phyloP scores from a whole-genome alignment of 1,140 invertebrate species.

The Euschistus heros region DNA sequence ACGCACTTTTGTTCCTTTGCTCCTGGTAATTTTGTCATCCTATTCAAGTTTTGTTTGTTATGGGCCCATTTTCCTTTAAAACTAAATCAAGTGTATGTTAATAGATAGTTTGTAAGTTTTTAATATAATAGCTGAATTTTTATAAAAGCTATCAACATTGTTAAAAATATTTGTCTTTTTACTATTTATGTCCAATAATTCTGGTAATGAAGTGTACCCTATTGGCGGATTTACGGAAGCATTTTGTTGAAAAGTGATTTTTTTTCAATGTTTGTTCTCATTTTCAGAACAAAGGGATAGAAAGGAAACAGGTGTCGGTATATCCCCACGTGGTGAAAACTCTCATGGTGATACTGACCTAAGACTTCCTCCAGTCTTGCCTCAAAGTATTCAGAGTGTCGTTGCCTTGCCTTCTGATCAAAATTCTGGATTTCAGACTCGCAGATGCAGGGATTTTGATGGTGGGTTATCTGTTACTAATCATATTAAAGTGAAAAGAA shows the following conservation, averaged over 20 bases:
- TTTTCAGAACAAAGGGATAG: slow-evolving; percentile 29
- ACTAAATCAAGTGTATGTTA: too few relatives aligned
- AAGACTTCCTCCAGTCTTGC: slow-evolving; percentile 38
- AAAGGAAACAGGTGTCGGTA: slow-evolving; percentile 14
- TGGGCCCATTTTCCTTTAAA: too few relatives aligned
- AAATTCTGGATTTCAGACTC: slow-evolving; percentile 1
- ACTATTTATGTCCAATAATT: too few relatives aligned
- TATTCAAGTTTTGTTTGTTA: too few relatives aligned
- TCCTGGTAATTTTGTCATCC: too few relatives aligned
- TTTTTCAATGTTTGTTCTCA: slow-evolving; percentile 29
- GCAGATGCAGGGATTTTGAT: slow-evolving; percentile 61
- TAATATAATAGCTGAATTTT: too few relatives aligned
- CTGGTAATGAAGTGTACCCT: too few relatives aligned
- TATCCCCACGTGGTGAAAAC: slow-evolving; percentile 37
- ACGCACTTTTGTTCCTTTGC: too few relatives aligned
- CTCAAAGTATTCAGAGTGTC: slow-evolving; percentile 45
- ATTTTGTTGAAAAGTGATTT: slow-evolving; percentile 11
- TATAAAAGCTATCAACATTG: too few relatives aligned
- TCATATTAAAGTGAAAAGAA: neutral
- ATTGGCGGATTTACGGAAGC: too few relatives aligned
- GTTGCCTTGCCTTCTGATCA: slow-evolving; percentile 36
- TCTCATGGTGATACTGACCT: slow-evolving; percentile 51
- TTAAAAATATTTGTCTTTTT: too few relatives aligned
- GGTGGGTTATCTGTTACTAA: slow-evolving; percentile 38
- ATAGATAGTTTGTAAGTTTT: too few relatives aligned